Evolutionary conservation across 1,140 invertebrate species (phyloP), one percentile per base, ranked within the genome.

Genomic region (Elysia chlorotica): DNA sequence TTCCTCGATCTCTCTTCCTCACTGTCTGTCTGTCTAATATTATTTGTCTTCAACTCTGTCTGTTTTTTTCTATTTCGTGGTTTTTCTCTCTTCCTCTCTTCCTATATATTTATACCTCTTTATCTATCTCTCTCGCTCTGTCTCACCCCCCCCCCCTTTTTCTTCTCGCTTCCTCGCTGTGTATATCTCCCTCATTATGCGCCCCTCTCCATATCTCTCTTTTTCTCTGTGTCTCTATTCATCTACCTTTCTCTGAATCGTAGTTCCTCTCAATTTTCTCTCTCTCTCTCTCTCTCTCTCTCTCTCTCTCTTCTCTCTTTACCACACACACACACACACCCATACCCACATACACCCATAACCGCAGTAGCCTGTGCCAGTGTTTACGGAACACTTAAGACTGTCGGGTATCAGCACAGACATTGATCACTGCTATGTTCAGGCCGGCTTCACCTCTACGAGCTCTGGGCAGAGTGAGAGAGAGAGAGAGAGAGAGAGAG

Each of bases 391-490:
- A n/a, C n/a, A n/a, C n/a, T n/a, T n/a, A n/a, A n/a, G n/a, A n/a
- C n/a, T n/a, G n/a, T n/a, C n/a, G n/a, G n/a, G n/a, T n/a, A n/a
- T n/a, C n/a, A n/a, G n/a, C n/a, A n/a, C n/a, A n/a, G n/a, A n/a
- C n/a, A n/a, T n/a, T n/a, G n/a, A n/a, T n/a, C n/a, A n/a, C n/a
- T n/a, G n/a, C n/a, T n/a, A n/a, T n/a, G n/a, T n/a, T n/a, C n/a
- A n/a, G n/a, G n/a, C n/a, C n/a, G n/a, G n/a, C n/a, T n/a, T n/a
- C n/a, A n/a, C n/a, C n/a, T n/a, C n/a, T n/a, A n/a, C n/a, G n/a
- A n/a, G n/a, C n/a, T n/a, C 14, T 25, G 33, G 63, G 28, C 38
- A 74, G 73, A 74, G 78, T 73, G 23, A 68, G 74, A 61, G 31
- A 36, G 48, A 36, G n/a, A 28, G 19, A 21, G 48, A 33, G 21